Conservation (phyloP, 2,888 invertebrate species). For the Papilio demoleus region DNA sequence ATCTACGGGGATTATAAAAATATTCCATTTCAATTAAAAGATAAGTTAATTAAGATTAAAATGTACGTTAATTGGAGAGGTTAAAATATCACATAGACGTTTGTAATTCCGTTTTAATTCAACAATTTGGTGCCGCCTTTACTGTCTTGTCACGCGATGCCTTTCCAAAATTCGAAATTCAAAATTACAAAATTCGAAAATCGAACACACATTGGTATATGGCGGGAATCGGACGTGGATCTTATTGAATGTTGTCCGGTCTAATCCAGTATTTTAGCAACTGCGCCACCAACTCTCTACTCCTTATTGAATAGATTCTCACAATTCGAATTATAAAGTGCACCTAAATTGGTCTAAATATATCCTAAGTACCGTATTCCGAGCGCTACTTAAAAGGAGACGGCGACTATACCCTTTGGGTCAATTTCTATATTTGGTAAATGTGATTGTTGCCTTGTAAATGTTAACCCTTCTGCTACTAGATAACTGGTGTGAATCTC, state of each 20-base stretch:
- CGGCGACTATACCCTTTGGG: constrained; percentile 13
- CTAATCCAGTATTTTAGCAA: too few relatives aligned
- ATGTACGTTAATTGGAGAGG: too few relatives aligned
- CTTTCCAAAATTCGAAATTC: background rate
- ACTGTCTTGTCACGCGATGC: constrained; percentile 3
- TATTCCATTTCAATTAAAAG: too few relatives aligned
- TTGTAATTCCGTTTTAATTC: background rate
- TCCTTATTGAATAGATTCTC: background rate
- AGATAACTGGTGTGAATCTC: background rate
- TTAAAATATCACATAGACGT: too few relatives aligned
- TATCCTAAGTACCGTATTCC: constrained; percentile 1
- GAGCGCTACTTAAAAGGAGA: constrained; percentile 28
- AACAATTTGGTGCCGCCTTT: background rate
- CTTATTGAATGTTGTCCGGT: too few relatives aligned
- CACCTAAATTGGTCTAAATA: constrained; percentile 14
- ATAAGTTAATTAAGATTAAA: too few relatives aligned
- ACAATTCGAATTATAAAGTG: background rate
- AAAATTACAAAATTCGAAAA: too few relatives aligned
- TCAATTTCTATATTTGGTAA: constrained; percentile 16
- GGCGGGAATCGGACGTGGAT: too few relatives aligned
- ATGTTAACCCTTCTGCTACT: constrained; percentile 11
- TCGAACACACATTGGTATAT: too few relatives aligned
- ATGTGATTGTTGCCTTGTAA: constrained; percentile 9
- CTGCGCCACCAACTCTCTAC: too few relatives aligned
- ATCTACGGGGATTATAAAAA: too few relatives aligned